These are phyloP conservation scores for Echiichthys vipera DNA, from an alignment of 2,797 vertebrate species.

Conservation along the genomic window DNA sequence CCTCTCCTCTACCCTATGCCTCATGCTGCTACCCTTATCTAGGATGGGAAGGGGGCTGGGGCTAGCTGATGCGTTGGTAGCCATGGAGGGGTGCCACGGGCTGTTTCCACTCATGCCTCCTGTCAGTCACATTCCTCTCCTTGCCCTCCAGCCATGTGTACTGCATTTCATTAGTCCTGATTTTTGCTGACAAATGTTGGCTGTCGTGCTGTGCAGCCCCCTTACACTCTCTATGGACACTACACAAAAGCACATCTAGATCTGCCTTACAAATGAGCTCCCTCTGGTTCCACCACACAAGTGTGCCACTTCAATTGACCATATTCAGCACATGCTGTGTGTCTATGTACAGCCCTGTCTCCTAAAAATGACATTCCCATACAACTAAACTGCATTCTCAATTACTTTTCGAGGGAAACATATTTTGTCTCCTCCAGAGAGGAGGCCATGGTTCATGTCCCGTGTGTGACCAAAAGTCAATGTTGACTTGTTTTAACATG, in stretches of 20 bases:
- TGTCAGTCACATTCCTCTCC: conserved; percentile 81
- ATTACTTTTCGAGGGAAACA: no score
- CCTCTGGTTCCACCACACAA: conserved; percentile 58
- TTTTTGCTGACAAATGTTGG: conserved; percentile 84
- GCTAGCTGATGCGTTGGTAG: conserved; percentile 52
- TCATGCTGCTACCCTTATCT: conserved; percentile 68
- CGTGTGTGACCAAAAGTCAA: no score
- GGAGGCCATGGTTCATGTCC: no score
- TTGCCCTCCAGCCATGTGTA: conserved; percentile 72
- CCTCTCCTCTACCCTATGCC: conserved; percentile 46
- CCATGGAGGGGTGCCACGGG: conserved; percentile 67
- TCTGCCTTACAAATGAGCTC: conserved; percentile 85
- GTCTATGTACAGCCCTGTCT: conserved; percentile 4
- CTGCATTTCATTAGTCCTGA: conserved; percentile 83
- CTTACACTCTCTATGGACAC: conserved; percentile 65
- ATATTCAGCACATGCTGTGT: conserved; percentile 27
- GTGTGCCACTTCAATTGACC: conserved; percentile 52
- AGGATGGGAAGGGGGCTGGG: conserved; percentile 45
- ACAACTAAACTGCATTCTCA: no score
- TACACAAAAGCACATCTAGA: conserved; percentile 62
- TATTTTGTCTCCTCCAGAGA: no score
- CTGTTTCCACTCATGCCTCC: conserved; percentile 71
- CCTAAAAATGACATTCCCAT: no score
- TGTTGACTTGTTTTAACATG: no score
- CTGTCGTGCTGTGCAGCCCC: conserved; percentile 69